These are phyloP conservation scores for Drosophila ambigua DNA, from an alignment of 1,140 invertebrate species.

Conservation along the genomic window DNA sequence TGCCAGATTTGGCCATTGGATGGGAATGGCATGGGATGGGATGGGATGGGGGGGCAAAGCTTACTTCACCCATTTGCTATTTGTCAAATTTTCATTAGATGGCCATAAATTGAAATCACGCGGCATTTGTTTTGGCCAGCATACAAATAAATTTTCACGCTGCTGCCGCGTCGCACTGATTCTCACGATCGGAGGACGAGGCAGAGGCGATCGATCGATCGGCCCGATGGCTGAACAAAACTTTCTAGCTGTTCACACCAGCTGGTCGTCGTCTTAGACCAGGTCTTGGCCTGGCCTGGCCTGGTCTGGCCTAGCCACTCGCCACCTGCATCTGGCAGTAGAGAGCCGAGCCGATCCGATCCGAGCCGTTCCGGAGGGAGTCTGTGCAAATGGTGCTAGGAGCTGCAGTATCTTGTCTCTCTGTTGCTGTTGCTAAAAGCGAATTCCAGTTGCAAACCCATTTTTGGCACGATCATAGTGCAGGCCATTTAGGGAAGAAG, in stretches of 20 bases:
- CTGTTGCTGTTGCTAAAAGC: conserved; percentile 68
- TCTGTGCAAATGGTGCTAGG: background rate
- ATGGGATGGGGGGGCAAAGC: conserved; percentile 41
- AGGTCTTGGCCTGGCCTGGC: conserved; percentile 34
- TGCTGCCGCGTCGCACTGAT: conserved; percentile 56
- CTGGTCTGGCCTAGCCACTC: conserved; percentile 49
- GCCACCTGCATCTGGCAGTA: conserved; percentile 66
- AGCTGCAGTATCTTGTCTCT: conserved; percentile 39
- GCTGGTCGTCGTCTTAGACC: conserved; percentile 35
- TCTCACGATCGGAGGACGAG: conserved; percentile 56
- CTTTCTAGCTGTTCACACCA: conserved; percentile 80
- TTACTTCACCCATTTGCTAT: conserved; percentile 62
- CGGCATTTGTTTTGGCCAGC: conserved; percentile 67
- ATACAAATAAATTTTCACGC: conserved; percentile 70
- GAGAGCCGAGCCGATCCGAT: conserved; percentile 17
- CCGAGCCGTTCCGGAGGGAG: conserved; percentile 9
- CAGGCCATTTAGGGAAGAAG: conserved; percentile 68
- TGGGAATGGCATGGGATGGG: conserved; percentile 45
- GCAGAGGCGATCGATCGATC: background rate
- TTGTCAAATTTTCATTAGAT: conserved; percentile 79
- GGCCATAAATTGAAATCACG: conserved; percentile 71
- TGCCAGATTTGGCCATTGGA: conserved; percentile 24
- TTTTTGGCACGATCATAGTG: conserved; percentile 74
- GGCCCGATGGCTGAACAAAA: conserved; percentile 49
- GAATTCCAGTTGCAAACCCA: conserved; percentile 82